Evolutionary conservation across 2,888 invertebrate genomes (phyloP), one percentile per base, ranked within the genome.

Genomic region (Himalopsyche anomala): DNA sequence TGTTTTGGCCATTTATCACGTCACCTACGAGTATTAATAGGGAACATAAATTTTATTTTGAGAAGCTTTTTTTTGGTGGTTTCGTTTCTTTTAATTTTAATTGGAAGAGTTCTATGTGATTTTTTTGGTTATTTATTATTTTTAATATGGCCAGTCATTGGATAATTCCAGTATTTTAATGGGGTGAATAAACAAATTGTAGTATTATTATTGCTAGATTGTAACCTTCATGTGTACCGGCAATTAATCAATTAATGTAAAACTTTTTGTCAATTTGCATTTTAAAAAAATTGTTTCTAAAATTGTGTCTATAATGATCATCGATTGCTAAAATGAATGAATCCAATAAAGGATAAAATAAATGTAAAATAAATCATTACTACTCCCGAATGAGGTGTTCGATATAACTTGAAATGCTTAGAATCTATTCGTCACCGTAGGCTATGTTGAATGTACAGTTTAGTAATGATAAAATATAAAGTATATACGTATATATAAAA

Each of bases 21-120:
- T 74, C 74, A 74, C 74, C 74, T 74, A 74, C 36, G 12, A 74
- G 74, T 74, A 74, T 74, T 74, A 74, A 74, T 38, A 74, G 74
- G 12, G 74, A 74, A 38, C 74, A 74, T 74, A 74, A 74, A 74
- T 74, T 74, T 74, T 38, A 36, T 74, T 74, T 74, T 74, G 74
- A 74, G 74, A 74, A 74, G 28, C 36, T 28, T 74, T 19, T n/a
- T 28, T 74, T 74, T 62, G 28, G n/a, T 36, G 38, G 74, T 74
- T 74, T 36, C 74, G 74, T 74, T 74, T 74, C 74, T 38, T 36
- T 74, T 74, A 36, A 38, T 74, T 74, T 74, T 74, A 74, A 74
- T 74, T 74, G 74, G 74, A 38, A 38, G 74, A 74, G 74, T 74
- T 19, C 36, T 12, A 74, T 74, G 74, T 74, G 74, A 74, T 74